Percentiles rank a stretch among this genome's conserved stretches.
Conservation (phyloP, 2,888 invertebrate genomes). For the Cheilosia scutellata region DNA sequence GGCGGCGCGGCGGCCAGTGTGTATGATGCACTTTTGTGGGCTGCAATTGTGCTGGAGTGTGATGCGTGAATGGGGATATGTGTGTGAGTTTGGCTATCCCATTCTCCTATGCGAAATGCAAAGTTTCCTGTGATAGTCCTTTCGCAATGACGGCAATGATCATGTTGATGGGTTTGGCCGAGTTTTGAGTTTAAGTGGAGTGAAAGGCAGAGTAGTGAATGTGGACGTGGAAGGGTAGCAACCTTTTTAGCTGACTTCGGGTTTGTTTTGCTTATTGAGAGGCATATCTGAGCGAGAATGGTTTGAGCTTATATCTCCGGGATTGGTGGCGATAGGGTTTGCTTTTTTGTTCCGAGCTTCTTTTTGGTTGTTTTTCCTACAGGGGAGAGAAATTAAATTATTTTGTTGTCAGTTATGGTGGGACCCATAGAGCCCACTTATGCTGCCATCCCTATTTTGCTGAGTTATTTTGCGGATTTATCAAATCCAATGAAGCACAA, state of each 20-base stretch:
- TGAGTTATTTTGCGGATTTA: constrained; percentile 51
- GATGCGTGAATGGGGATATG: constrained; percentile 72
- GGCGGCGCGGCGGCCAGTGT: constrained; percentile 26
- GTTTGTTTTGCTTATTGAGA: constrained; percentile 46
- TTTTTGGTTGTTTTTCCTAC: constrained; percentile 22
- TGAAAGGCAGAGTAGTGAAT: constrained; percentile 51
- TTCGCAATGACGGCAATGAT: constrained; percentile 65
- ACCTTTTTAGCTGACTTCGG: constrained; percentile 53
- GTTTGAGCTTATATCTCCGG: constrained; percentile 35
- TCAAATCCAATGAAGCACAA: constrained; percentile 52
- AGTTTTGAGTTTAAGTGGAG: constrained; percentile 72
- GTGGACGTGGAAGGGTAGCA: constrained; percentile 31
- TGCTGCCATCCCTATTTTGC: neutral
- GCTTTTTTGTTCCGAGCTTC: constrained; percentile 20
- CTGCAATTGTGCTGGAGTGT: constrained; percentile 69
- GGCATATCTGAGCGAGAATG: constrained; percentile 1
- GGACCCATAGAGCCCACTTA: neutral
- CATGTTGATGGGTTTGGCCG: constrained; percentile 77
- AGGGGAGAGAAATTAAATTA: constrained; percentile 61
- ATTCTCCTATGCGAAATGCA: constrained; percentile 42
- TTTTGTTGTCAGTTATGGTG: constrained; percentile 21
- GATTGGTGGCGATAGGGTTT: constrained; percentile 9
- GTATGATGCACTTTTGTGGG: constrained; percentile 73
- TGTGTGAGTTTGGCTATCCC: constrained; percentile 68
- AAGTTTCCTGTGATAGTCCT: constrained; percentile 64